phyloP scores from a whole-genome alignment of 2,888 invertebrate species.

The Scaeva pyrastri region DNA sequence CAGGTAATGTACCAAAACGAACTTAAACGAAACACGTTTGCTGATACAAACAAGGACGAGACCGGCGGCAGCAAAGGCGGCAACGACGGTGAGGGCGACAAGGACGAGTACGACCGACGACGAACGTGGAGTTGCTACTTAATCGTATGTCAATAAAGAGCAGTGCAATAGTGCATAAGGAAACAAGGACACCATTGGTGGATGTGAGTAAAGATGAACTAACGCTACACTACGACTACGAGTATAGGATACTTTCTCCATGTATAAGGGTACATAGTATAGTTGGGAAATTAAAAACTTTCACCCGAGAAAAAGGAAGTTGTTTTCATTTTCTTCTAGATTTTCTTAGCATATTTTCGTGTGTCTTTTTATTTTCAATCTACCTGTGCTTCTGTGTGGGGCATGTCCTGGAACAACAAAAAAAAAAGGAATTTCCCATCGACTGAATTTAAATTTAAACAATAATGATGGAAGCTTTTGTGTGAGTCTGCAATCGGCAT shows the following conservation, averaged over 20 bases:
- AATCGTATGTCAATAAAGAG: slow-evolving; percentile 20
- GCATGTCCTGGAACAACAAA: neutral
- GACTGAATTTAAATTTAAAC: slow-evolving; percentile 22
- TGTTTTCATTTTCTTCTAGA: slow-evolving; percentile 24
- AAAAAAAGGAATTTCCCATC: neutral
- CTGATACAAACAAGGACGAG: slow-evolving; percentile 5
- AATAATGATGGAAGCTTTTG: slow-evolving; percentile 10
- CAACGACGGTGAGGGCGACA: too few relatives aligned
- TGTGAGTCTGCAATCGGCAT: slow-evolving; percentile 2
- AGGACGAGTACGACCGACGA: neutral
- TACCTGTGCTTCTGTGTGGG: neutral
- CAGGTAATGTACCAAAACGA: slow-evolving; percentile 64
- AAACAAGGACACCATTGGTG: neutral
- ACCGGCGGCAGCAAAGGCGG: too few relatives aligned
- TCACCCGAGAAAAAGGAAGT: slow-evolving; percentile 8
- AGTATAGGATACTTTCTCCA: neutral
- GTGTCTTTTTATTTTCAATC: neutral
- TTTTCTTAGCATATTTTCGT: slow-evolving; percentile 2
- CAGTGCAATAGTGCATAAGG: slow-evolving; percentile 5
- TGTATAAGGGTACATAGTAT: neutral
- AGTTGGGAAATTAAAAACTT: slow-evolving; percentile 27
- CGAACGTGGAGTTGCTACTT: neutral
- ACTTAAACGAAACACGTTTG: slow-evolving; percentile 57
- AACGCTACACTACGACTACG: neutral
- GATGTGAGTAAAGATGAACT: neutral